Evolutionary conservation across 2,888 invertebrate species (phyloP), one percentile per base, ranked within the genome.

Genomic region (Meta bourneti): DNA sequence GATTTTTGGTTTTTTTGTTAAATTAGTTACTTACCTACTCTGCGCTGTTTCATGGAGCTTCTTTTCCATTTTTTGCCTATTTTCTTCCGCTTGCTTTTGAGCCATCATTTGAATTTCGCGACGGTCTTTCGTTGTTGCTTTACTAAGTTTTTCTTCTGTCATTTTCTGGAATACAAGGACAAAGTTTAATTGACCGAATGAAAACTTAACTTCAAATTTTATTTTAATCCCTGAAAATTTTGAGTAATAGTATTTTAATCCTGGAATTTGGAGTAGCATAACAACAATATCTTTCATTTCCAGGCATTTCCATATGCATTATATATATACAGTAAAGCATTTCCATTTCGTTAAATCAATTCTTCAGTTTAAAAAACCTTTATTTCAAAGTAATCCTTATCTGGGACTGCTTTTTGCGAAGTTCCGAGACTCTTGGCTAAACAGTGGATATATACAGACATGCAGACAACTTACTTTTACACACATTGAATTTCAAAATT

Each of bases 141-240:
- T 92, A 16, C 69, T 90, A 20, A 93, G 80, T 70, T 85, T 91
- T 78, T 93, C 93, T 88, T 93, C 93, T 19, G 89, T 91, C 91
- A 82, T 89, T 84, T 82, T 81, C 93, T 93, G 74, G 51, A 90
- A 91, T 70, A 74, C n/a, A 75, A 20, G 48, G 9, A 9, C 1
- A 34, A 2, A 34, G 34, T 34, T 34, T 34, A 34, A 34, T 4
- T 34, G 34, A 34, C 34, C 1, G 4, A 34, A 34, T 34, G n/a
- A n/a, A n/a, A n/a, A n/a, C n/a, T n/a, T n/a, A n/a, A n/a, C 34
- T 34, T 34, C 34, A 34, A 34, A 34, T 34, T 34, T 34, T 34
- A 34, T 2, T 34, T 34, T 1, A 34, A 34, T 34, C 34, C 34
- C 34, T 34, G 34, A 34, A 34, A 34, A 1, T 34, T 69, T 69